Evolutionary conservation across 2,888 invertebrate species (phyloP), one percentile per base, ranked within the genome.

Genomic region (Cheilosia vernalis): DNA sequence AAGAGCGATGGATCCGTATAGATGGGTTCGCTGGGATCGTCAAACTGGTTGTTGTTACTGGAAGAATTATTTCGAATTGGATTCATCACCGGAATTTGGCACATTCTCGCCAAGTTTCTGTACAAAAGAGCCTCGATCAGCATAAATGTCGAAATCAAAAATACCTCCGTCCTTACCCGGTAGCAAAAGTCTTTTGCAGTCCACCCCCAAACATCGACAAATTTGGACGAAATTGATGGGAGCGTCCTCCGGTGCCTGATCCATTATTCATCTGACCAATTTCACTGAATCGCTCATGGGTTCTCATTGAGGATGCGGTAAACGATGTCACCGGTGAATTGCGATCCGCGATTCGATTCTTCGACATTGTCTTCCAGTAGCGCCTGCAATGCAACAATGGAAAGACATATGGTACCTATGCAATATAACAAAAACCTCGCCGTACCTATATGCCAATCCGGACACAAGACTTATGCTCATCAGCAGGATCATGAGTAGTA

Each of bases 1-100:
- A 98, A 98, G 44, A 98, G 93, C 2, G 97, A 97, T 0, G 97
- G 97, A 92, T 98, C 97, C 0, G 97, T 97, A 92, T 98, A 98
- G 88, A 98, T 98, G 0, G 98, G 97, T 91, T 98, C 98, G 90
- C 97, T 97, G 44, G 97, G 97, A 91, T 98, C 97, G 90, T 96
- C 97, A 89, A 97, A 97, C 64, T 92, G 91, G 67, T 90, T 90
- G 69, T 88, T 89, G 64, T 87, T 89, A 17, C 93, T 93, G 80
- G 90, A 93, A 78, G 93, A 89, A 90, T 93, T 88, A 90, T 93
- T 92, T 86, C 93, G 92, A 77, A 93, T 90, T 21, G 92, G 92
- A 87, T 92, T 92, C 86, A 93, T 92, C 1, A 93, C 92, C n/a
- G 92, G 92, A 81, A 92, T 89, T 87, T 92, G 92, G 88, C 92